Conservation (phyloP, 2,113 vertebrate species). For the Nesogale talazaci region DNA sequence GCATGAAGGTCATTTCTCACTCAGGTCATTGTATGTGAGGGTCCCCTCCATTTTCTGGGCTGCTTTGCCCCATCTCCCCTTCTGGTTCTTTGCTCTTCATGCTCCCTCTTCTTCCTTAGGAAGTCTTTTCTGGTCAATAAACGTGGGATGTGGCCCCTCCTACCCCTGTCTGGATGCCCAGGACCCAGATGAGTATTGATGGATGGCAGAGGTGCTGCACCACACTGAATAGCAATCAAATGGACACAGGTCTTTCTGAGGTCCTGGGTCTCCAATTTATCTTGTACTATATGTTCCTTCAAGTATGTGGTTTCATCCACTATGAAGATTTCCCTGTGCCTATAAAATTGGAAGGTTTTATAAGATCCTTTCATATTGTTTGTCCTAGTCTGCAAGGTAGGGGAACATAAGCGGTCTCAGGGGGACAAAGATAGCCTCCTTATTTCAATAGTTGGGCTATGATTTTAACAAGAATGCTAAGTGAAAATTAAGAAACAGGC, state of each 20-base stretch:
- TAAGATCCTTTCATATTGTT: not conserved
- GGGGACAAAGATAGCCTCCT: no score
- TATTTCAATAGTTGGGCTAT: not conserved
- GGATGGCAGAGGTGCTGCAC: no score
- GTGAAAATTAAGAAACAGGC: no score
- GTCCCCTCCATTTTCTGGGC: not conserved
- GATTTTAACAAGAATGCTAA: not conserved
- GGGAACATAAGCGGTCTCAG: accelerated
- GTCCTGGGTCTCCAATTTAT: not conserved
- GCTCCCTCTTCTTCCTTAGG: not conserved
- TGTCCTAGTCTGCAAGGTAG: not conserved
- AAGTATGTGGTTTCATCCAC: not conserved
- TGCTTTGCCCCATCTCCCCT: no score
- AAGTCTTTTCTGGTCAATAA: not conserved
- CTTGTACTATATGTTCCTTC: not conserved
- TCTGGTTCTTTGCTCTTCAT: not conserved
- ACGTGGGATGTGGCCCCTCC: not conserved
- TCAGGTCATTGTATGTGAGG: not conserved
- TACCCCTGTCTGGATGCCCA: no score
- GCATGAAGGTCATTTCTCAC: not conserved
- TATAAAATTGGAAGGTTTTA: not conserved
- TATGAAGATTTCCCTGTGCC: not conserved
- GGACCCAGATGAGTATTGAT: no score
- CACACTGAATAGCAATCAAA: no score
- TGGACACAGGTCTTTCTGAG: not conserved